Base-by-base conservation (phyloP, 2,888 invertebrate species). In the Taphrorychus bicolor region DNA sequence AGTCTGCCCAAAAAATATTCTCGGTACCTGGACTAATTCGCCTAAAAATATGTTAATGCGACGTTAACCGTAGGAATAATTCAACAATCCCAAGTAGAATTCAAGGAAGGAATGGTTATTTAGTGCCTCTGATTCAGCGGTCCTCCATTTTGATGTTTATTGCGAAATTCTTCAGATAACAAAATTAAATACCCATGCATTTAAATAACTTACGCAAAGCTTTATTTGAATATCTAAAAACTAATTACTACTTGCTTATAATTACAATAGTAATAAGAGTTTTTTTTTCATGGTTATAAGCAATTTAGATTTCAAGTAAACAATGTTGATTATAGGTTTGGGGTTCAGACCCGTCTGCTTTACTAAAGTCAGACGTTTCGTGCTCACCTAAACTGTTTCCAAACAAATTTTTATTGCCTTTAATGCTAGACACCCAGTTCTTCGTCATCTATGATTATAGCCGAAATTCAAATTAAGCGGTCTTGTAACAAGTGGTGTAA, bases 1-100 rank as follows among this genome's bases (percentile, higher is more conserved):
- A 76, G 76, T 75, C 75, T 49, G 67, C 68, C 59, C 49, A 75
- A 71, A 70, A 73, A 72, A 72, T 75, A 75, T 76, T 75, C 73
- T 69, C 72, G 65, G 73, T 75, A 74, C 73, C 72, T 75, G 70
- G 54, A 72, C 71, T 73, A 73, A 74, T 73, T 73, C 71, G 66
- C 67, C 66, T 73, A 74, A 75, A 76, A 76, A 76, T 77, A 77
- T 77, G 77, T 73, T 77, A 77, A 77, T 76, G 60, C 22, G 24
- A 40, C 17, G 24, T 56, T 63, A 49, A 45, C 57, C 24, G 18
- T 19, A 22, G 23, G 45, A 61, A 61, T 61, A 53, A 45, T 54
- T 61, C 53, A 53, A 42, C 45, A 54, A 45, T 22, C 24, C 14
- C 61, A 24, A 41, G 49, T 57, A 49, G 57, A 24, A 54, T 62